Percentiles rank a stretch among this genome's conserved stretches.
phyloP scores from a whole-genome alignment of 2,113 vertebrate genomes.

The Burhinus oedicnemus region DNA sequence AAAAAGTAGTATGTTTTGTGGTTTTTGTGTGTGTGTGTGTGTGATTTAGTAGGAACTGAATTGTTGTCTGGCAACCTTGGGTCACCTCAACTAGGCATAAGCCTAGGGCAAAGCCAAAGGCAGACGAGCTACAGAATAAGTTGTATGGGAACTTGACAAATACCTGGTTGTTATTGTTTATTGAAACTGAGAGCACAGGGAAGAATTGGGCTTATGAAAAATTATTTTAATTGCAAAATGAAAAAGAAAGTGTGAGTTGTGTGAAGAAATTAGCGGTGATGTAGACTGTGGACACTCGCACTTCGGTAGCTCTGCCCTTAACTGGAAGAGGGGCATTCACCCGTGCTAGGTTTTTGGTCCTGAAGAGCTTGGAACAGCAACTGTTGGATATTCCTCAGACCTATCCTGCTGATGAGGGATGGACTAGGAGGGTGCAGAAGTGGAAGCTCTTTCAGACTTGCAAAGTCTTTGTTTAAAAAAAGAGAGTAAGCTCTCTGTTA shows the following conservation, averaged over 20 bases:
- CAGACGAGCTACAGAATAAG: neutral
- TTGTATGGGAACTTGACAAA: neutral
- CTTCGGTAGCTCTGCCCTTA: neutral
- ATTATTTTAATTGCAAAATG: neutral
- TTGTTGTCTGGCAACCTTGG: constrained; percentile 36
- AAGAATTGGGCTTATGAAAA: neutral
- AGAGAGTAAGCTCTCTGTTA: neutral
- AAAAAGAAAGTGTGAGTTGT: neutral
- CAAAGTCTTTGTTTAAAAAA: neutral
- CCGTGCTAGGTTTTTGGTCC: neutral
- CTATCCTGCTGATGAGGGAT: neutral
- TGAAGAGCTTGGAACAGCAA: neutral
- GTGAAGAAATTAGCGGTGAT: neutral
- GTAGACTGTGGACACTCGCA: neutral
- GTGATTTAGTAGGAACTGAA: neutral
- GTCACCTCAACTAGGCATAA: constrained; percentile 5
- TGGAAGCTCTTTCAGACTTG: neutral
- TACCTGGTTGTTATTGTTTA: neutral
- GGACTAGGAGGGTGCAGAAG: neutral
- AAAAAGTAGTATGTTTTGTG: neutral
- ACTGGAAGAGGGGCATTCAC: neutral
- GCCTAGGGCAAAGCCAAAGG: constrained; percentile 42
- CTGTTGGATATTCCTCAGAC: neutral
- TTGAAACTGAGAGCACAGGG: neutral
- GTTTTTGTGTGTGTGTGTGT: neutral